phyloP scores from a whole-genome alignment of 2,888 invertebrate species.

The Idaea biselata region DNA sequence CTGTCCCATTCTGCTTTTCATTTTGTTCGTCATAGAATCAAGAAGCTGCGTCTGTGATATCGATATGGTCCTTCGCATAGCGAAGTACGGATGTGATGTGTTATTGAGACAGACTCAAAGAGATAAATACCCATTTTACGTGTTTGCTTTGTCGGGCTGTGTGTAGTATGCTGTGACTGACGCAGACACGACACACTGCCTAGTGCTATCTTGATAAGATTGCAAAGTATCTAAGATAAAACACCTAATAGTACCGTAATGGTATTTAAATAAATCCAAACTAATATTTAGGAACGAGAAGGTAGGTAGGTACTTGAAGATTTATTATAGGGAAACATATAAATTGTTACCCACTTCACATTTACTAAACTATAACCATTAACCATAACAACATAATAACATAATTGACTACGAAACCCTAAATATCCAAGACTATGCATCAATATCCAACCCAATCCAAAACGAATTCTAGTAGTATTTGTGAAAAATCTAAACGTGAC shows the following conservation, averaged over 20 bases:
- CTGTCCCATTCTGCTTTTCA: too few relatives aligned
- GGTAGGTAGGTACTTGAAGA: background rate
- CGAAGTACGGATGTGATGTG: background rate
- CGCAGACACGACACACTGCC: background rate
- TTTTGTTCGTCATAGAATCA: too few relatives aligned
- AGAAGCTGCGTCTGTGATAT: background rate
- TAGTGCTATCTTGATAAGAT: constrained; percentile 1
- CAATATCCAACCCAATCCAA: constrained; percentile 2
- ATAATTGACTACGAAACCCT: background rate
- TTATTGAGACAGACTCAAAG: background rate
- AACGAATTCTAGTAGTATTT: constrained; percentile 7
- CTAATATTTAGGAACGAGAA: background rate
- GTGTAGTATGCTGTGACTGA: background rate
- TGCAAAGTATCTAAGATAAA: background rate
- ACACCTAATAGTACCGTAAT: background rate
- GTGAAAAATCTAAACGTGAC: constrained; percentile 34
- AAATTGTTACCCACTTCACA: too few relatives aligned
- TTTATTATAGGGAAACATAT: too few relatives aligned
- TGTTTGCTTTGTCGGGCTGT: background rate
- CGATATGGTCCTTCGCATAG: background rate
- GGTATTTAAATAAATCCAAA: too few relatives aligned
- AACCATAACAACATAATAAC: too few relatives aligned
- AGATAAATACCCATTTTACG: background rate
- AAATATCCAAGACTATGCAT: constrained; percentile 19
- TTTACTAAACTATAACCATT: too few relatives aligned